phyloP scores from a whole-genome alignment of 1,140 invertebrate genomes.

The Chymomyza costata region DNA sequence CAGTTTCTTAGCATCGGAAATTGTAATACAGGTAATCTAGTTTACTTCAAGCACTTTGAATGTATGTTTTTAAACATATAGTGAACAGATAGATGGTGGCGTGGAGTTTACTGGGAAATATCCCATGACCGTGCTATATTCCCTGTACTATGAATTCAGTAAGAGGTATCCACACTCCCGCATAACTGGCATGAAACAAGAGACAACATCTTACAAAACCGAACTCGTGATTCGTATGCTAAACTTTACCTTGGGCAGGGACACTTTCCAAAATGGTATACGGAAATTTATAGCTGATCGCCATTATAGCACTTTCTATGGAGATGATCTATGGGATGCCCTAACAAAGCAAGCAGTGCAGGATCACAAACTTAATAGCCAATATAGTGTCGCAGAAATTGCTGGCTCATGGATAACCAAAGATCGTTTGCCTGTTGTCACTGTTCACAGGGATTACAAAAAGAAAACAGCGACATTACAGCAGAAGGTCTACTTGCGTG shows the following conservation, averaged over 20 bases:
- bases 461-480: constrained; percentile 79
- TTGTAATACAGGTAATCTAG: constrained; percentile 78
- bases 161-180: constrained; percentile 83
- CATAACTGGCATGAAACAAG: constrained; percentile 83
- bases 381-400: constrained; percentile 81
- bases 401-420: constrained; percentile 88
- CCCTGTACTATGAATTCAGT: constrained; percentile 85
- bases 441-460: constrained; percentile 82
- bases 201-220: constrained; percentile 83
- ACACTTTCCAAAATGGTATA: constrained; percentile 86
- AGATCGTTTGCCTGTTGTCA: constrained; percentile 87
- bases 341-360: constrained; percentile 81
- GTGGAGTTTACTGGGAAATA: constrained; percentile 84
- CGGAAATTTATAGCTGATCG: constrained; percentile 82
- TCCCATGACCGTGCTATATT: constrained; percentile 85
- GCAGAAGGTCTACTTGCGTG: constrained; percentile 84
- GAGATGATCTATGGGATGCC: constrained; percentile 87
- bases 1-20: constrained; percentile 83
- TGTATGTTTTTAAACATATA: too few relatives aligned
- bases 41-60: too few relatives aligned
- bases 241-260: constrained; percentile 87
- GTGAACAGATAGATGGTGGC: constrained; percentile 79
- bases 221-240: constrained; percentile 95
- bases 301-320: constrained; percentile 84
- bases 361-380: constrained; percentile 78